A percentile compares a stretch with the other conserved stretches of the same genome.
Evolutionary conservation across 2,888 invertebrate species (phyloP).

Genomic region (Hemicrepidius hirtus): DNA sequence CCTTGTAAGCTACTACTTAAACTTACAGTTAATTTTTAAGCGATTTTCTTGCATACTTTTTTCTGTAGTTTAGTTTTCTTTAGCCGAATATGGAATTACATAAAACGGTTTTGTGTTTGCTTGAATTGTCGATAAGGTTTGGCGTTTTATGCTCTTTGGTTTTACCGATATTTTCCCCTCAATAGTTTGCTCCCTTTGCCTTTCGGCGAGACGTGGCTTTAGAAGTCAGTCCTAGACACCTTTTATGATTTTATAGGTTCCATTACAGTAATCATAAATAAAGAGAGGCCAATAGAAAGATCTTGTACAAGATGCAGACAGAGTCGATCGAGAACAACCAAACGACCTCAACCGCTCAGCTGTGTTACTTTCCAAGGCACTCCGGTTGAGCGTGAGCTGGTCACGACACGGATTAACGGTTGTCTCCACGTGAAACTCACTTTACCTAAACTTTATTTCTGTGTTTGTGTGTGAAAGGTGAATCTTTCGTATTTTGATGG

Average conservation of each 20-base stretch:
- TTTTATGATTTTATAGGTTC: slow-evolving; percentile 12
- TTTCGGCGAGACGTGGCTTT: too few relatives aligned
- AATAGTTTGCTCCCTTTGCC: too few relatives aligned
- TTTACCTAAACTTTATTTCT: slow-evolving; percentile 44
- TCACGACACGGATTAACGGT: slow-evolving; percentile 62
- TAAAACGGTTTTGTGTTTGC: too few relatives aligned
- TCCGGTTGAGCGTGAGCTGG: slow-evolving; percentile 62
- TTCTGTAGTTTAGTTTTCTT: too few relatives aligned
- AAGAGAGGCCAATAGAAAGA: slow-evolving; percentile 25
- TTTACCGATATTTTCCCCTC: too few relatives aligned
- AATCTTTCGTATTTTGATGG: slow-evolving; percentile 16
- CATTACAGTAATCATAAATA: slow-evolving; percentile 15
- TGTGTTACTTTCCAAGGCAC: slow-evolving; percentile 63
- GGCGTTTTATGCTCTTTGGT: too few relatives aligned
- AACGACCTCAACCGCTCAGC: slow-evolving; percentile 61
- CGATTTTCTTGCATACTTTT: too few relatives aligned
- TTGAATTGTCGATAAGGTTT: too few relatives aligned
- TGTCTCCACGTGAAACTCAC: slow-evolving; percentile 48
- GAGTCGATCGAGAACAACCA: slow-evolving; percentile 50
- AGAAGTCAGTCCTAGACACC: too few relatives aligned
- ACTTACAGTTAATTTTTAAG: too few relatives aligned
- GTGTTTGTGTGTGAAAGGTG: slow-evolving; percentile 52
- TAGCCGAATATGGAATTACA: too few relatives aligned
- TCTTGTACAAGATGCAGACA: slow-evolving; percentile 27
- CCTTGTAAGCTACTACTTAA: too few relatives aligned